Evolutionary conservation across 1,140 invertebrate genomes (phyloP), one percentile per base, ranked within the genome.

Genomic region (Sitodiplosis mosellana): DNA sequence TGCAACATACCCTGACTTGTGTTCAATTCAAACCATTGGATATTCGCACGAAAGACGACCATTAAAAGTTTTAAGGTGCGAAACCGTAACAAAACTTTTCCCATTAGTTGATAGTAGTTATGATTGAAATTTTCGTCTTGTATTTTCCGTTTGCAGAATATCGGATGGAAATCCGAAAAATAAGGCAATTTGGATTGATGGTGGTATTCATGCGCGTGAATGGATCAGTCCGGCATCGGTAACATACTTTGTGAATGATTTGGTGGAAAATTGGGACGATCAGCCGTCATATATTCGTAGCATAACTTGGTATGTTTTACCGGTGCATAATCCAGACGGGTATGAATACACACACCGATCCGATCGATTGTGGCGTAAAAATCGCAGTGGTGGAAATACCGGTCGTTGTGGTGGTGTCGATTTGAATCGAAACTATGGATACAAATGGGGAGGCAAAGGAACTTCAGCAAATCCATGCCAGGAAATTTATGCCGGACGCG

Each of bases 161-260:
- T 82, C 79, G 2, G 69, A 78, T 56, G 74, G 75, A 14, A 70
- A 74, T 38, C 50, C 66, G 18, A 64, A 59, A 4, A 78, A 78
- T 56, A 73, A 74, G 49, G 73, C 73, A 2, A 62, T 76, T n/a
- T 78, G 75, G 64, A 70, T 76, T 43, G 77, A 80, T 56, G 71
- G 73, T 64, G 87, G 87, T 12, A 87, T 91, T 56, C 90, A 94
- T 57, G 88, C 87, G 0, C 65, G 89, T 33, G 89, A 94, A 69
- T 94, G 90, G 89, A 89, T 94, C 48, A 78, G 86, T 42, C 81
- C 86, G 2, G 86, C 89, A 0, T 81, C 83, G 0, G 81, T 84
- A 11, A 79, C 86, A 17, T 92, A 77, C 59, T 78, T 92, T 17
- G 73, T 89, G 22, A 81, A 82, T 55, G 78, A 87, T 59, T 64